Conservation (phyloP, 2,113 vertebrate species). For the Periophthalmus modestus region DNA sequence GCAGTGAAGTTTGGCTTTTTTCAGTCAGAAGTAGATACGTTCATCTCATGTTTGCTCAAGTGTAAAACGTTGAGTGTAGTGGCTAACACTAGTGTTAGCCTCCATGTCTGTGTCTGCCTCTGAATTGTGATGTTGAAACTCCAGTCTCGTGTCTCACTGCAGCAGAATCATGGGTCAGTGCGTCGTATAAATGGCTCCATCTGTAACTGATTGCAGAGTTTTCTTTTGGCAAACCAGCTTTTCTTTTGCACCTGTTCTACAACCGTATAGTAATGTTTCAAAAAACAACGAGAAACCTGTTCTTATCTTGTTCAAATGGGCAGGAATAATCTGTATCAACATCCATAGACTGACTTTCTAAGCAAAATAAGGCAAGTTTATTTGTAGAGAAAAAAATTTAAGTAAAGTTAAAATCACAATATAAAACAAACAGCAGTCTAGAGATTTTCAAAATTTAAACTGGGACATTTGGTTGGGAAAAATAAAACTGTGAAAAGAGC, state of each 20-base stretch:
- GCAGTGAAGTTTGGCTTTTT: not conserved
- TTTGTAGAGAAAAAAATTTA: no score
- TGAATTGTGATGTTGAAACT: not conserved
- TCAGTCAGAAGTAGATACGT: not conserved
- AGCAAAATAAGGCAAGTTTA: no score
- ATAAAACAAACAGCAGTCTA: no score
- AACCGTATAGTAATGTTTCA: not conserved
- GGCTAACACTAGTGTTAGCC: not conserved
- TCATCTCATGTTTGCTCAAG: not conserved
- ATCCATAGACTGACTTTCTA: no score
- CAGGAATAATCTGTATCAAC: not conserved
- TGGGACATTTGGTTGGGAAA: no score
- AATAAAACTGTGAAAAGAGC: no score
- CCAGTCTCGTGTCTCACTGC: not conserved
- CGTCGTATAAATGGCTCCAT: not conserved
- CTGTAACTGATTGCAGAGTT: not conserved
- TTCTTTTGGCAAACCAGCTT: not conserved
- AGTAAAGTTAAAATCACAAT: no score
- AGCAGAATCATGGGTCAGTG: not conserved
- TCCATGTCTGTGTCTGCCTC: constrained; percentile 2
- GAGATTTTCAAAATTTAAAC: no score
- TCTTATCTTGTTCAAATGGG: no score
- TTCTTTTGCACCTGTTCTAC: not conserved
- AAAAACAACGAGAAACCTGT: no score
- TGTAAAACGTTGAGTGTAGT: not conserved